Evolutionary conservation across 2,113 vertebrate species (phyloP), one percentile per base, ranked within the genome.

Genomic region (Corydoras maculifer): DNA sequence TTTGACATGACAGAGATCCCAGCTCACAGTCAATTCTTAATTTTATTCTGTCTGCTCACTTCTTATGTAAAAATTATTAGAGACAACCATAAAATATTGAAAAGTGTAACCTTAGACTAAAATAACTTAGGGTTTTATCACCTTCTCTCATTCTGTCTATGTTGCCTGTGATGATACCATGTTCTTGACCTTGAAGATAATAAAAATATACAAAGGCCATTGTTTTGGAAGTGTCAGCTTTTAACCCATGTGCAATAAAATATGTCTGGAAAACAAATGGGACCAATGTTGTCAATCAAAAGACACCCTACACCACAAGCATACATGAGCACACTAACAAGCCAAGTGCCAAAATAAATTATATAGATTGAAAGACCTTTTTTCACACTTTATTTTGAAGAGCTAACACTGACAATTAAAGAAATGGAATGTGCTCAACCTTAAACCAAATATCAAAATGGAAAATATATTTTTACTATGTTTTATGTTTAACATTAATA

Each of bases 151-250:
- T 50, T 50, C 11, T 11, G 11, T 50, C 7, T 11, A 53, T 53
- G 11, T 8, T 53, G 51, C 51, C 13, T 53, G 51, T 53, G 13
- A 53, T 14, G 13, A 53, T 53, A 1, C 51, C 51, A 53, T 53
- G 51, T 14, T 14, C 35, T 43, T 43, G 35, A 25, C 18, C 18
- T 25, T 25, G 18, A 25, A 25, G 18, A 25, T 25, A 25, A 25
- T 25, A n/a, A 49, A 60, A 65, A 65, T 53, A 5, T 48, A 58
- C n/a, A 58, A 51, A 51, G 64, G n/a, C 30, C 64, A 53, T 14
- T 73, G 64, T 73, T 73, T 73, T 62, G 8, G 49, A 62, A 67
- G 72, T 73, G 49, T 73, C 72, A 9, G 58, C 11, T 73, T 67
- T 61, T 67, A 25, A 51, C 50, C 49, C 29, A 32, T 10, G 58